Conservation (phyloP, 2,797 vertebrate genomes). For the Hypotaenidia okinawae region DNA sequence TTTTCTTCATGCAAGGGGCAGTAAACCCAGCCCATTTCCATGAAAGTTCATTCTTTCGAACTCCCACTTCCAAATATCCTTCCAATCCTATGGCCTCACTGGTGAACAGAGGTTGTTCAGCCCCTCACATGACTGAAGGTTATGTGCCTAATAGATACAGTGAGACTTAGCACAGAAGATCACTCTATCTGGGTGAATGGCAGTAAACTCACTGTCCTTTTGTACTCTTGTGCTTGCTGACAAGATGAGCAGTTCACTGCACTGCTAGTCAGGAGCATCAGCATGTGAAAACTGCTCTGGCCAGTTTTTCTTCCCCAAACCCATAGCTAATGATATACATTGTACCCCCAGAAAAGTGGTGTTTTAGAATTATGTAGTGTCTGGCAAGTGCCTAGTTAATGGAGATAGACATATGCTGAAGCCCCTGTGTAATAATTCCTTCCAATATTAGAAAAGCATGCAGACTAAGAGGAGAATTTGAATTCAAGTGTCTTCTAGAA, state of each 20-base stretch:
- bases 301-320: background rate
- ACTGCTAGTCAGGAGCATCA: background rate
- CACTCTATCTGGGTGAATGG: rapidly evolving
- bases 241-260: background rate
- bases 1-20: background rate
- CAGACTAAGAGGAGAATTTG: background rate
- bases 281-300: background rate
- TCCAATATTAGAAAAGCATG: background rate
- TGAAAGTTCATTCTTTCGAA: background rate
- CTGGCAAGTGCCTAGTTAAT: background rate
- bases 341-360: background rate
- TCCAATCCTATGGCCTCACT: background rate
- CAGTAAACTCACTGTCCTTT: background rate
- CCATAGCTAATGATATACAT: background rate
- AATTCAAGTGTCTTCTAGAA: background rate
- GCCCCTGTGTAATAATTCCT: background rate
- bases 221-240: background rate
- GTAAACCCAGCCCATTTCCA: background rate
- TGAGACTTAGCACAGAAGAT: background rate
- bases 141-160: background rate
- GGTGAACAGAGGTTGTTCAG: background rate
- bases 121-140: background rate
- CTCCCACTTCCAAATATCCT: background rate
- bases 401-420: background rate
- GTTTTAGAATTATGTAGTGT: background rate